phyloP scores from a whole-genome alignment of 2,888 invertebrate species.

The Agrypnus murinus region DNA sequence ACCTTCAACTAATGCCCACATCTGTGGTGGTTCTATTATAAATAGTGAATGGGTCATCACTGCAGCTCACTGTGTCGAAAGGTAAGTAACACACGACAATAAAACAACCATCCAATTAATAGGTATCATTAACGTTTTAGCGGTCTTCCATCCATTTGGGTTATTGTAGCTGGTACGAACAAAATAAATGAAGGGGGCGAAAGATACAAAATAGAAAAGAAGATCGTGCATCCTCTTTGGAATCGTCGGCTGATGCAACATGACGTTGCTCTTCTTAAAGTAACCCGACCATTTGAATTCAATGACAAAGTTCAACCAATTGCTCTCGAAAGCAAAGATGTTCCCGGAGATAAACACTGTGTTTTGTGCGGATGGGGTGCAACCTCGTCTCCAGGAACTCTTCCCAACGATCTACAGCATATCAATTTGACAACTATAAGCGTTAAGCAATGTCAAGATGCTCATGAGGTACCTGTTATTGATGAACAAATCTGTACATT shows the following conservation, averaged over 20 bases:
- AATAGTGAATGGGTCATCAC: too few species aligned
- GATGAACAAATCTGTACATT: too few species aligned
- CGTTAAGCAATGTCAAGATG: too few species aligned
- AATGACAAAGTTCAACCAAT: constrained; percentile 20
- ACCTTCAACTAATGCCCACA: too few species aligned
- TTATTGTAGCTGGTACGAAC: too few species aligned
- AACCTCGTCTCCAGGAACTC: constrained; percentile 73
- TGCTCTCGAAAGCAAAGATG: background rate
- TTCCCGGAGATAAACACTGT: constrained; percentile 30
- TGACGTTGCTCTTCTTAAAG: constrained; percentile 56
- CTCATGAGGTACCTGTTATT: constrained; percentile 74
- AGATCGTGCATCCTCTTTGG: constrained; percentile 71
- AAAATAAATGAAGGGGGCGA: constrained; percentile 70
- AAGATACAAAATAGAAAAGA: constrained; percentile 67
- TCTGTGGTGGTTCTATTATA: too few species aligned
- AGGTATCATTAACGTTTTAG: background rate
- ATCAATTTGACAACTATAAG: too few species aligned
- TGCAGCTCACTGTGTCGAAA: too few species aligned
- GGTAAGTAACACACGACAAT: too few species aligned
- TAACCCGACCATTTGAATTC: constrained; percentile 31
- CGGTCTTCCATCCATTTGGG: too few species aligned
- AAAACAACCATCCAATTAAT: background rate
- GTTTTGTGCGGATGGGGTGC: too few species aligned
- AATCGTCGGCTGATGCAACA: constrained; percentile 59
- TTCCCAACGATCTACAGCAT: constrained; percentile 75